These are phyloP conservation scores for Hofmannophila pseudospretella DNA, from an alignment of 2,888 invertebrate species.

Conservation along the genomic window DNA sequence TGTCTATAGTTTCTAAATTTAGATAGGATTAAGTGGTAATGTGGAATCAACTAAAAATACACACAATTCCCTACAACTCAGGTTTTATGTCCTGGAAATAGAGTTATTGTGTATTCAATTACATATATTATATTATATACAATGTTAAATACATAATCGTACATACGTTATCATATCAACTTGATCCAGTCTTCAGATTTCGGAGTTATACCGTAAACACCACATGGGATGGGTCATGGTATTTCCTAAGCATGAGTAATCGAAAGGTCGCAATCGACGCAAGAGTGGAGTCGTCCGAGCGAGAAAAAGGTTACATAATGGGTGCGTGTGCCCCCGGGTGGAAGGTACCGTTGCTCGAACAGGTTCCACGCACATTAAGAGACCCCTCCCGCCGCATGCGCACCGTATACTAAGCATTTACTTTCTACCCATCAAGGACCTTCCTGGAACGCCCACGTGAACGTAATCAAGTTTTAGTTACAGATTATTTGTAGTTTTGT, in stretches of 20 bases:
- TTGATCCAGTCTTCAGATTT: too few relatives aligned
- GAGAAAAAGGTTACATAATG: constrained; percentile 73
- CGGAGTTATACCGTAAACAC: too few relatives aligned
- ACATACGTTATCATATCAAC: too few relatives aligned
- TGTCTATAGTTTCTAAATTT: too few relatives aligned
- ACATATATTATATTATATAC: too few relatives aligned
- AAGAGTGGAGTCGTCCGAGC: constrained; percentile 38
- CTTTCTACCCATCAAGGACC: constrained; percentile 74
- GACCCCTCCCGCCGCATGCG: constrained; percentile 29
- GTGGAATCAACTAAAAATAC: too few relatives aligned
- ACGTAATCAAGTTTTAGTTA: constrained; percentile 7
- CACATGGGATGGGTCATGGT: neutral
- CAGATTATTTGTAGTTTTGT: too few relatives aligned
- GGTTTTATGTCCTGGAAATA: too few relatives aligned
- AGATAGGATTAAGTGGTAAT: too few relatives aligned
- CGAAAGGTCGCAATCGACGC: constrained; percentile 11
- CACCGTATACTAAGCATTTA: constrained; percentile 59
- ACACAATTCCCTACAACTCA: too few relatives aligned
- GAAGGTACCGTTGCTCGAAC: constrained; percentile 70
- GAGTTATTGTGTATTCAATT: too few relatives aligned
- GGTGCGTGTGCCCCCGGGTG: constrained; percentile 61
- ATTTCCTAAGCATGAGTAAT: constrained; percentile 9
- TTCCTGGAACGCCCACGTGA: constrained; percentile 40
- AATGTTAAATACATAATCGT: too few relatives aligned
- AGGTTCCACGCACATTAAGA: constrained; percentile 55